Evolutionary conservation across 1,140 invertebrate genomes (phyloP), one percentile per base, ranked within the genome.

Genomic region (Euura lappo): DNA sequence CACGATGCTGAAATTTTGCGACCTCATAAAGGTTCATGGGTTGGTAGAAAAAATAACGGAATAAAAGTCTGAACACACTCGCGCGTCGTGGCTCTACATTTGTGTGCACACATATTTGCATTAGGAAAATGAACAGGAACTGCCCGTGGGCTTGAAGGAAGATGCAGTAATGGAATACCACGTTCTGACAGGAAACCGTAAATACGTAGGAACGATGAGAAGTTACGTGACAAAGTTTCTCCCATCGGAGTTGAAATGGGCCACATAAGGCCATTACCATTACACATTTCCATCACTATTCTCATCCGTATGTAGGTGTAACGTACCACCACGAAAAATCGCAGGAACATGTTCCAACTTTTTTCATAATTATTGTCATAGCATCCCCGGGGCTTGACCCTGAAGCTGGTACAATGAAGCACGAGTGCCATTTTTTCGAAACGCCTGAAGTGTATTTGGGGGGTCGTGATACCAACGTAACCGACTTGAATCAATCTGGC

Each of bases 71-170:
- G 28, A 28, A 28, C 28, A 28, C 28, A 28, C 28, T 28, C 28
- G 28, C 28, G 28, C 28, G 51, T 11, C 10, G 51, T n/a, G 51
- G 51, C 6, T 5, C 51, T 60, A n/a, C 51, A 60, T 60, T 60
- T n/a, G 51, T 8, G 3, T 28, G 28, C 8, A 60, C 51, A 6
- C 51, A 60, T 60, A 60, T 60, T 60, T 60, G 51, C 51, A 60
- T 60, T 60, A 60, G 51, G 51, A 60, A 60, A 60, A 60, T 60
- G 51, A 60, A 60, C 51, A 60, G 51, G 51, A 60, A 60, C 51
- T 60, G 13, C 51, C 51, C 10, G 51, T 3, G 51, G 51, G 8
- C 13, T 28, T 28, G 28, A 28, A 28, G 28, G 51, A 60, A 60
- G 51, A 60, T 60, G 51, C 51, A 60, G 51, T 60, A 60, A 60